Evolutionary conservation across 2,113 vertebrate species (phyloP).

Genomic region (Mungos mungo): DNA sequence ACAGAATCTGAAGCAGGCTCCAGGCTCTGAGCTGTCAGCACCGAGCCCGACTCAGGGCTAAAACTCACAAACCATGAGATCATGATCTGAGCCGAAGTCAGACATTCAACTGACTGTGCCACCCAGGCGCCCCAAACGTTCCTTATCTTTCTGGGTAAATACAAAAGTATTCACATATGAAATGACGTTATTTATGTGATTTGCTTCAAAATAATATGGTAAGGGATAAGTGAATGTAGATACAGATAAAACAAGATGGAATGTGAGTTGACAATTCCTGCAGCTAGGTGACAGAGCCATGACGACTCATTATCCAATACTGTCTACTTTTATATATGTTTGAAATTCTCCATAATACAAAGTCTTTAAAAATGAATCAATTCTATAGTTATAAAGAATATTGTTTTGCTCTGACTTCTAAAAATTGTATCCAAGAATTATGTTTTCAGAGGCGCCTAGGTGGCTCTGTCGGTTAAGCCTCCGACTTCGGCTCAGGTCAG

Average conservation of each 20-base stretch:
- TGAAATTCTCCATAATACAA: not conserved
- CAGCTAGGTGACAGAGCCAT: not conserved
- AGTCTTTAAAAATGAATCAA: not conserved
- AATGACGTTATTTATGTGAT: not conserved
- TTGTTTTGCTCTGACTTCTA: constrained; percentile 9
- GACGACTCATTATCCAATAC: not conserved
- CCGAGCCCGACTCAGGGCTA: no score
- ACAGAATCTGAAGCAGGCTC: no score
- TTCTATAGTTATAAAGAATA: not conserved
- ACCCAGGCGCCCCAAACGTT: not conserved
- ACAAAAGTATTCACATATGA: constrained; percentile 38
- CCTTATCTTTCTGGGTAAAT: constrained; percentile 33
- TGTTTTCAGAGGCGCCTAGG: not conserved
- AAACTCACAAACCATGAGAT: no score
- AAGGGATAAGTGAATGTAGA: not conserved
- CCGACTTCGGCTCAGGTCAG: no score
- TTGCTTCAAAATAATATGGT: constrained; percentile 22
- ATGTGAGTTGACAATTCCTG: not conserved
- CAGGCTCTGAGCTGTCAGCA: no score
- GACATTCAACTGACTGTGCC: no score
- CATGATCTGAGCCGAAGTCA: no score
- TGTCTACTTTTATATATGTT: not conserved
- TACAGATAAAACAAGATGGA: not conserved
- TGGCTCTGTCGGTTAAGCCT: no score
- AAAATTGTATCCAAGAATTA: not conserved